Base-by-base conservation (phyloP, 1,140 invertebrate genomes). In the Odontomachus brunneus region DNA sequence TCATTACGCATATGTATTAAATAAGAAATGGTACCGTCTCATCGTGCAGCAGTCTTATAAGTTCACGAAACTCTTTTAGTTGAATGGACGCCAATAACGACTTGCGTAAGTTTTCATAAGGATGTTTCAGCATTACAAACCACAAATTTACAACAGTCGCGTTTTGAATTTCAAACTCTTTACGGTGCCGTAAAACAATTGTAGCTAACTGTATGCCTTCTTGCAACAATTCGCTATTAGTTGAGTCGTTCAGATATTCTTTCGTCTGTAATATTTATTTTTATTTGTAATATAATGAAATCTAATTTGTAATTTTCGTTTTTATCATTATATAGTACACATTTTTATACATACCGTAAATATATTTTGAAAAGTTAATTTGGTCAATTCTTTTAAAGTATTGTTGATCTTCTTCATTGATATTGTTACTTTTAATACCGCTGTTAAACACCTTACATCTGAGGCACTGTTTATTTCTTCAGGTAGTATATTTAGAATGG, bases 151-250 rank as follows among this genome's bases (percentile, higher is more conserved):
- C 86, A 9, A 87, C 59, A n/a, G 55, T 76, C n/a, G 49, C 17
- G n/a, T 85, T 48, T 59, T 71, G 53, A 9, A 91, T 63, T 53
- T 69, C 22, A 29, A 91, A 87, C 17, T 74, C 66, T 59, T 83
- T 82, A 19, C 62, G 72, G 82, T 86, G 84, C 51, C 53, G 84
- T 26, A 91, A 80, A 53, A 91, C 60, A 44, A 89, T n/a, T 33
- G 82, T 33, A n/a, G 88, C 57, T 7, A 91, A 74, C 67, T 90
- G 49, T n/a, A 88, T 57, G 48, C 89, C 66, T 67, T 91, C 82
- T 62, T 85, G 48, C 7, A 89, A 26, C 9, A 90, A 55, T 12
- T n/a, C 11, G 33, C 3, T 19, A 19, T 86, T 33, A 67, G 72
- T 85, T 51, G 5, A 55, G 38, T 60, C 19, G 9, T 57, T 44